Evolutionary conservation across 2,113 vertebrate species (phyloP), one percentile per base, ranked within the genome.

Genomic region (Engystomops pustulosus): DNA sequence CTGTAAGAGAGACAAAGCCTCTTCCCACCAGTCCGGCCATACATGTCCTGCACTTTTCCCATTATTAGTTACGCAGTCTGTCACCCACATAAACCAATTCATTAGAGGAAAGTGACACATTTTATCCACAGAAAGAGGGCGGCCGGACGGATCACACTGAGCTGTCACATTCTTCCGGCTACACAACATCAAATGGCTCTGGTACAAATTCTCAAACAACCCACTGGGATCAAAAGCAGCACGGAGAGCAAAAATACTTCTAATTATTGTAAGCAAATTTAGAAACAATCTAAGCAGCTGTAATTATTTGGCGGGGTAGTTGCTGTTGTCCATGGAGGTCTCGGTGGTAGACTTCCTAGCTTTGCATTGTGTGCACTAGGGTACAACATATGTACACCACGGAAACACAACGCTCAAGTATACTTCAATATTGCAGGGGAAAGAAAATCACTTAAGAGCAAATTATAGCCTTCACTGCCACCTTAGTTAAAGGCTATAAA

Each of bases 41-140:
- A 51, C 47, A 32, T 58, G 65, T 58, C 47, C 67, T 58, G 36
- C 32, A 69, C 58, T 1, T 25, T 1, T 47, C 44, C 65, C 60
- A 81, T 55, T 36, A 41, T 38, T 69, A 68, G 45, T 41, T 41
- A 53, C 32, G 45, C 47, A 81, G 65, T 60, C 49, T n/a, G 68
- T 72, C 68, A 82, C 80, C 80, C 80, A 82, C 80, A 72, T 72
- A 82, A 36, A 38, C 36, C 51, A 72, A 82, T 72, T 74, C 25
- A 44, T 41, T 60, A 38, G 14, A n/a, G 80, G 32, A 72, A 60
- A 82, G 71, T 45, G 80, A 72, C 80, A 82, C 80, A 72, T 72
- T 71, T 72, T 82, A 82, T 45, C 68, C 68, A 32, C 68, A 72
- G 49, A 72, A 72, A 60, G 51, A n/a, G 69, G 80, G 68, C 80